Evolutionary conservation across 2,113 vertebrate species (phyloP).

Genomic region (Petrocephalus microphthalmus): DNA sequence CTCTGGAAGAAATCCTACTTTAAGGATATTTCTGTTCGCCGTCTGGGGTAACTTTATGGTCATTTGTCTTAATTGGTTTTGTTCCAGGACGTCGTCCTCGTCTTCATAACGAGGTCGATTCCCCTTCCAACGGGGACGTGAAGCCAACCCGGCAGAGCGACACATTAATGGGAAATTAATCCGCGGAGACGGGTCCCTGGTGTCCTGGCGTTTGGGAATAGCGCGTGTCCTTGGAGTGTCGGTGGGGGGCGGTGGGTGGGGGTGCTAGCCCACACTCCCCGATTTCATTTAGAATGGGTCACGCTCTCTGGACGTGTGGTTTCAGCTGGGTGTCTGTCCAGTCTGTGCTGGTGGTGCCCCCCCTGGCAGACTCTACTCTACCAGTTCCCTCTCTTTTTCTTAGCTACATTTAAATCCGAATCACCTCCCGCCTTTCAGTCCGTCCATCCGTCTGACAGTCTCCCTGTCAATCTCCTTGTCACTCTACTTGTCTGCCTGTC

Average conservation of each 20-base stretch:
- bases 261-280: background rate
- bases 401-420: background rate
- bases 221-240: background rate
- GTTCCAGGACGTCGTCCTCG: background rate
- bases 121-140: background rate
- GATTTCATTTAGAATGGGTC: background rate
- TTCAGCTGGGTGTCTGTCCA: background rate
- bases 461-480: background rate
- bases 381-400: background rate
- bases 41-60: background rate
- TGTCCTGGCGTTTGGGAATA: background rate
- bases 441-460: background rate
- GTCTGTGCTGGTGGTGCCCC: background rate
- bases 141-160: background rate
- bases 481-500: background rate
- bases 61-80: slow-evolving; percentile 5
- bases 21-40: background rate
- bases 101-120: background rate
- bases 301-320: background rate
- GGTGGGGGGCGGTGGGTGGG: background rate
- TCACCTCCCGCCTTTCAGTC: background rate
- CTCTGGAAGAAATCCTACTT: background rate
- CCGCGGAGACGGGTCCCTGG: background rate
- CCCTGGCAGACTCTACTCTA: background rate
- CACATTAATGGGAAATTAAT: slow-evolving; percentile 22